These are phyloP conservation scores for Pogona vitticeps DNA, from an alignment of 2,113 vertebrate genomes.

Conservation along the genomic window DNA sequence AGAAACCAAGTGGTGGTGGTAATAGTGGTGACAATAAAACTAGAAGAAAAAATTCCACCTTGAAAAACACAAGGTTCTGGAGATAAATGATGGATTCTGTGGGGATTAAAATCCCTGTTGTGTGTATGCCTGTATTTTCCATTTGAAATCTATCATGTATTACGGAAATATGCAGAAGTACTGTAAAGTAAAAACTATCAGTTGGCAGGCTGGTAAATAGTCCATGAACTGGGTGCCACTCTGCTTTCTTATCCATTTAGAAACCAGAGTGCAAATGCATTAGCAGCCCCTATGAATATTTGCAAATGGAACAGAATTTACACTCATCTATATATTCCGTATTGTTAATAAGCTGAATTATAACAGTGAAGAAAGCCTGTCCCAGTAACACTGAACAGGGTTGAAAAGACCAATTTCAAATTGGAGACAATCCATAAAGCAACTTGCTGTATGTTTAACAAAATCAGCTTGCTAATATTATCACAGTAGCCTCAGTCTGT, in stretches of 20 bases:
- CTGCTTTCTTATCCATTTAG: constrained; percentile 14
- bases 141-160: constrained; percentile 24
- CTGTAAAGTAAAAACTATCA: background rate
- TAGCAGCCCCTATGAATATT: background rate
- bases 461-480: accelerated
- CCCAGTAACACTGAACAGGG: background rate
- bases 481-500: background rate
- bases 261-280: background rate
- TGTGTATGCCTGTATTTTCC: background rate
- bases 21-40: background rate
- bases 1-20: no score
- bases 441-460: background rate
- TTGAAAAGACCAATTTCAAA: background rate
- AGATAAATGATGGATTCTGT: background rate
- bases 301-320: background rate
- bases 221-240: constrained; percentile 3
- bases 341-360: background rate
- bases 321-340: background rate
- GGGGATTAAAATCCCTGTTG: constrained; percentile 19
- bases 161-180: background rate
- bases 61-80: background rate
- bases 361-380: constrained; percentile 4
- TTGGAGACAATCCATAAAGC: background rate
- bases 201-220: constrained; percentile 30
- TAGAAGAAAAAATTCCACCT: background rate